Base-by-base conservation (phyloP, 2,888 invertebrate genomes). In the Drosophila suboccidentalis region DNA sequence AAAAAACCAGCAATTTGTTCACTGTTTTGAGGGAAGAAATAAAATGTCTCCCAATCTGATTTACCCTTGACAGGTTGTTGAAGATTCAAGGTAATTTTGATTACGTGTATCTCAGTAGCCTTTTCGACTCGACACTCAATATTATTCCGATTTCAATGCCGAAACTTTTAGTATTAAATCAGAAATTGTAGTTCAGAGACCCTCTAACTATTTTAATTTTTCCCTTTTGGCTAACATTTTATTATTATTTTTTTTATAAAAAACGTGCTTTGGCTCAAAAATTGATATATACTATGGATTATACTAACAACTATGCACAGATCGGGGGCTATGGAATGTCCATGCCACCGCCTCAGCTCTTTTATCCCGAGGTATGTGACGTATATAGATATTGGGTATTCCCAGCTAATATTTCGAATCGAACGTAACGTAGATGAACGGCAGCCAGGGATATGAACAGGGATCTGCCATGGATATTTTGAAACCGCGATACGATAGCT, bases 331-430 rank as follows among this genome's bases (percentile, higher is more conserved):
- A 29, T n/a, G 49, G n/a, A 49, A 6, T 39, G 29, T 13, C 39
- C 3, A 50, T 59, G 59, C 49, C 50, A 0, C n/a, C 29, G 1
- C 49, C 59, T 0, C 59, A 59, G 49, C 29, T 59, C 2, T 59
- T 29, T 39, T 59, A 59, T 39, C 59, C 59, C n/a, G 59, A 59
- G 49, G 59, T 59, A 50, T 15, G 11, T 13, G 1, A n/a, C 8
- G 0, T 29, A 6, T 43, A 17, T 6, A 10, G 9, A 13, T 43
- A 13, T 43, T 13, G 1, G 8, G 8, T n/a, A 26, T 3, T 0
- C 3, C 10, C 3, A n/a, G 5, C 13, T 26, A 26, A 13, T 22
- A 6, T 11, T 13, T 17, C n/a, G 3, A 11, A 5, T 15, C 17
- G 4, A 4, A 29, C 5, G 15, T 1, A 19, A 11, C 11, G 4